Evolutionary conservation across 23 tunicate genomes (phyloP).

Genomic region (Clavelina lepadiformis): DNA sequence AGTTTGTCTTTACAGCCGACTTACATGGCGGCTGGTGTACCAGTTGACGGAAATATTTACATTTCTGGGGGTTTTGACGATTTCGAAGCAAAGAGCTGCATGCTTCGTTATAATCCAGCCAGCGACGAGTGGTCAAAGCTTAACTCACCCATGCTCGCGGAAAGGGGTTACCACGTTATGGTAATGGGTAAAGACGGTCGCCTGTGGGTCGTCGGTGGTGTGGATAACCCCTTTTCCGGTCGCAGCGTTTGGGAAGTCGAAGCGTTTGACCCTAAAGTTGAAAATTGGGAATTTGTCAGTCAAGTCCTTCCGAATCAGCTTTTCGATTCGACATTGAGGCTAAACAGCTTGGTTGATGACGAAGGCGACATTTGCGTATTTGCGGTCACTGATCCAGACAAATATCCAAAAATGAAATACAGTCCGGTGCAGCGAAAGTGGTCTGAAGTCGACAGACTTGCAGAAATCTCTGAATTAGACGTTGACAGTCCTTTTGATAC

Average conservation of each 20-base stretch:
- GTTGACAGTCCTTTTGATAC: too few relatives aligned
- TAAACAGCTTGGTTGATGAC: constrained; percentile 48
- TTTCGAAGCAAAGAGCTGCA: constrained; percentile 48
- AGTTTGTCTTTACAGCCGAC: constrained; percentile 22
- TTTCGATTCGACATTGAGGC: constrained; percentile 47
- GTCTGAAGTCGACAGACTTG: constrained; percentile 28
- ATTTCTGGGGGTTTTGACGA: constrained; percentile 72
- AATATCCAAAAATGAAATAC: constrained; percentile 40
- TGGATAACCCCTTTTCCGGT: constrained; percentile 85
- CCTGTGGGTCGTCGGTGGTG: constrained; percentile 84
- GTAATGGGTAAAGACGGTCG: constrained; percentile 47
- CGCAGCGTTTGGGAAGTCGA: constrained; percentile 92
- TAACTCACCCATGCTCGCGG: constrained; percentile 35
- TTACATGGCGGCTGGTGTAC: constrained; percentile 84
- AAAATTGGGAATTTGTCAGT: constrained; percentile 66
- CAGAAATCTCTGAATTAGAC: too few relatives aligned
- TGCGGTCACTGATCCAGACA: constrained; percentile 57
- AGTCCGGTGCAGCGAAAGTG: constrained; percentile 34
- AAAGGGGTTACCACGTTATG: constrained; percentile 87
- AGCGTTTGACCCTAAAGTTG: constrained; percentile 31
- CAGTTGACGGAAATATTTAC: constrained; percentile 36
- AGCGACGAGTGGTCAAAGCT: constrained; percentile 41
- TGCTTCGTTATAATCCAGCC: constrained; percentile 34
- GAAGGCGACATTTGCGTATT: constrained; percentile 49
- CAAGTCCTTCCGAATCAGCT: constrained; percentile 80